phyloP scores from a whole-genome alignment of 92 coral and sea anemone species.

The Palythoa grandiflora region DNA sequence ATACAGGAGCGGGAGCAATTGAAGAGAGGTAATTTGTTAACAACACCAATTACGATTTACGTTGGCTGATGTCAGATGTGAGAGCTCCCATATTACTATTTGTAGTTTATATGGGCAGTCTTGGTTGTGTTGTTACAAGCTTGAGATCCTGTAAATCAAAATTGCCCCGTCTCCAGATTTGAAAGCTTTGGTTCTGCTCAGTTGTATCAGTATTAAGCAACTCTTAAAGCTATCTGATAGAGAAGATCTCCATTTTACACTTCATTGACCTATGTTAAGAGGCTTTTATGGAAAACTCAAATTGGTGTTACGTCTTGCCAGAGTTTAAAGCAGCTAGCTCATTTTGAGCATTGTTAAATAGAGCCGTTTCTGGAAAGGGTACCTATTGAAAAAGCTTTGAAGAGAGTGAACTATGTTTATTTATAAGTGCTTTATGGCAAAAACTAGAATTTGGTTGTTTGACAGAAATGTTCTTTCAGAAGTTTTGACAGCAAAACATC shows the following conservation, averaged over 20 bases:
- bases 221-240: not conserved
- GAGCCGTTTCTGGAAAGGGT: too few species aligned
- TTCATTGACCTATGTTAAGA: slow-evolving; percentile 24
- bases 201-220: not conserved
- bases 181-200: slow-evolving; percentile 35
- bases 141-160: slow-evolving; percentile 20
- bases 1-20: slow-evolving; percentile 90
- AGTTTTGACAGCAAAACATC: too few species aligned
- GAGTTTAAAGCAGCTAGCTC: too few species aligned
- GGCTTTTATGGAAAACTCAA: slow-evolving; percentile 24
- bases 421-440: too few species aligned
- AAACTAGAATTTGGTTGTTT: too few species aligned
- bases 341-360: too few species aligned
- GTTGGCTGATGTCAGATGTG: slow-evolving; percentile 52
- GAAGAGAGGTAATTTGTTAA: slow-evolving; percentile 86
- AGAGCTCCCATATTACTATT: slow-evolving; percentile 41
- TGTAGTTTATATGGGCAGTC: slow-evolving; percentile 49
- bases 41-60: slow-evolving; percentile 53
- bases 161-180: slow-evolving; percentile 47
- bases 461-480: too few species aligned
- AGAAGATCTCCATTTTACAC: slow-evolving; percentile 33
- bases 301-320: slow-evolving; percentile 35
- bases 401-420: too few species aligned
- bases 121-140: slow-evolving; percentile 48
- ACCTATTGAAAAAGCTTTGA: too few species aligned